Base-by-base conservation (phyloP, 2,797 vertebrate species). In the Pangasius krempfi region DNA sequence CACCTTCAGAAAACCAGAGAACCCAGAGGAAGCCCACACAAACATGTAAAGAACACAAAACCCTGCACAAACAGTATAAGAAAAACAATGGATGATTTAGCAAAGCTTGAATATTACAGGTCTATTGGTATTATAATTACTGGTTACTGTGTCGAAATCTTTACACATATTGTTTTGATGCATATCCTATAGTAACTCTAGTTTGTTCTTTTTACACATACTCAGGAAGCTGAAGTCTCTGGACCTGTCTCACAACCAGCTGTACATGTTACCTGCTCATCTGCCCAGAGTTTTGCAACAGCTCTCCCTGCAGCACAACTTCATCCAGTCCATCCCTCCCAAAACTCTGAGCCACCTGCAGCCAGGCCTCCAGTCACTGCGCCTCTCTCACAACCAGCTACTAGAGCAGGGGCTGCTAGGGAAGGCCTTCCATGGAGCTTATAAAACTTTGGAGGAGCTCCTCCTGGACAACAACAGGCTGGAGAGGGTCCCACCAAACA, bases 381-480 rank as follows among this genome's bases (percentile, higher is more conserved):
- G 88, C 47, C 95, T 97, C 9, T 97, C 97, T 86, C 93, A 97
- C 92, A 97, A 97, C 81, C 88, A 85, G 37, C 87, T 97, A 88
- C 88, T 54, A 2, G 90, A 94, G 0, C 89, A 95, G 0, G 92
- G 95, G 0, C 12, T 96, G 9, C 94, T 94, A 0, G 70, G 86
- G 0, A 56, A 92, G 12, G 95, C 97, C 56, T 97, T 97, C 87
- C 93, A 95, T 1, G 96, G 97, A 8, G 94, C 95, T 2, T 95
- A 93, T 90, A 89, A 93, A 86, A 96, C 97, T 0, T 94, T 97
- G 56, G 78, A 54, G 0, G 96, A 97, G 92, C 96, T 97, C 62
- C 92, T 95, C 4, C 88, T 98, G 89, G 96, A 97, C 92, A 93
- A 96, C 93, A 97, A 97, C 90, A 91, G 84, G 68, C 92, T 97